Evolutionary conservation across 2,797 vertebrate genomes (phyloP), one percentile per base, ranked within the genome.

Genomic region (Netta rufina): DNA sequence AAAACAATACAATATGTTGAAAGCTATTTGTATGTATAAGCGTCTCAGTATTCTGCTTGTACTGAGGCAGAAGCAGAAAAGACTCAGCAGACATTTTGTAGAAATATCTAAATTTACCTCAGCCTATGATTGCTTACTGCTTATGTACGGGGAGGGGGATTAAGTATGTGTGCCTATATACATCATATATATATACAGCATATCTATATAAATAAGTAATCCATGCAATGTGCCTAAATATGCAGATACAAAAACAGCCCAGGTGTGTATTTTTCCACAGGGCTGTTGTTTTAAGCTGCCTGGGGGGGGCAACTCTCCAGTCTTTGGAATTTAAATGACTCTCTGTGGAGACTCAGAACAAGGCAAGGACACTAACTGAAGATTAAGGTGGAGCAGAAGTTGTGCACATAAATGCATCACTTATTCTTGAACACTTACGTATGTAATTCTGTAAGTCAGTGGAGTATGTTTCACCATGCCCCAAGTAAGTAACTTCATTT

Each of bases 381-480:
- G 92, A 96, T 73, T 51, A 73, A 95, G 90, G 77, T 20, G 47
- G 60, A 78, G 62, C 32, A 51, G 43, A 54, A 86, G 58, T 64
- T 22, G 61, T n/a, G 58, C 66, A 30, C 73, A 62, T 60, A 70
- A 85, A 80, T 56, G 36, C 19, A 94, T 92, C 89, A 43, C 84
- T 94, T 84, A 93, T 87, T 93, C 71, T 92, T 66, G 86, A 84
- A 47, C 33, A 9, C 87, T 84, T 76, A 70, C 41, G n/a, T 30
- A 14, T 5, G 78, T 39, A 67, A 51, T 41, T 32, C 57, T 57
- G 13, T 36, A 72, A 91, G 61, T 15, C 6, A 1, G 65, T 15
- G 19, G 54, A 72, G 47, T 3, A 10, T 3, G 1, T 74, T 77
- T 74, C 28, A 33, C 49, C 4, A 13, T 38, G 19, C 47, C 25